Base-by-base conservation (phyloP, 2,888 invertebrate genomes). In the Sinotaia quadrata region DNA sequence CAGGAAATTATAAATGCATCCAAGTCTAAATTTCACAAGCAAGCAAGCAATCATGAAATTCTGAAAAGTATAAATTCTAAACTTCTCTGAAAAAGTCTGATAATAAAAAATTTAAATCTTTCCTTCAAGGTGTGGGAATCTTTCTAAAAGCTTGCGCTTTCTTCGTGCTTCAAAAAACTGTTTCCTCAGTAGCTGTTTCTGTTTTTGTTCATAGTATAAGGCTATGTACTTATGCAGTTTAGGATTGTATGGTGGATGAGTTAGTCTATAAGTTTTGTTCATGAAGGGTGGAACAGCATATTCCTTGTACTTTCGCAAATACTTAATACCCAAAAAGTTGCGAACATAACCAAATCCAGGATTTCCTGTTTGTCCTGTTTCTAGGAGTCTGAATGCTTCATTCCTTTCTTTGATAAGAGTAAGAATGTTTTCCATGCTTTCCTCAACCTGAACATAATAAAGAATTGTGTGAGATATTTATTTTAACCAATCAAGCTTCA, bases 351-450 rank as follows among this genome's bases (percentile, higher is more conserved):
- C 67, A 0, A 60, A 61, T 36, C 76, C 73, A 4, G 75, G 77
- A n/a, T 75, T 67, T 7, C 73, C 77, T 3, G 81, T 77, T 27
- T 80, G 74, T 4, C 87, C 87, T 1, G 78, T 81, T 90, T 99
- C 98, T 63, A 99, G 89, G 77, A 93, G 86, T 87, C 94, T 93
- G 88, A 95, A 96, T 0, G 99, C 98, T 76, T 91, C 89, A 87
- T 99, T 97, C 74, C 99, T 91, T 89, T 99, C 99, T 67, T 94
- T 91, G 0, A 99, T 92, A 0, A 99, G 96, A 24, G 90, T 90
- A 89, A 98, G 95, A 69, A 99, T 90, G 87, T 98, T 96, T 73
- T 92, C 91, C 99, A 99, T 99, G 24, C 97, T 97, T 78, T 94
- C 94, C 85, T 95, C 92, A 0, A 98, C 91, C 91, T 92, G 74